phyloP scores from a whole-genome alignment of 1,140 invertebrate species.

The Agrilus planipennis region DNA sequence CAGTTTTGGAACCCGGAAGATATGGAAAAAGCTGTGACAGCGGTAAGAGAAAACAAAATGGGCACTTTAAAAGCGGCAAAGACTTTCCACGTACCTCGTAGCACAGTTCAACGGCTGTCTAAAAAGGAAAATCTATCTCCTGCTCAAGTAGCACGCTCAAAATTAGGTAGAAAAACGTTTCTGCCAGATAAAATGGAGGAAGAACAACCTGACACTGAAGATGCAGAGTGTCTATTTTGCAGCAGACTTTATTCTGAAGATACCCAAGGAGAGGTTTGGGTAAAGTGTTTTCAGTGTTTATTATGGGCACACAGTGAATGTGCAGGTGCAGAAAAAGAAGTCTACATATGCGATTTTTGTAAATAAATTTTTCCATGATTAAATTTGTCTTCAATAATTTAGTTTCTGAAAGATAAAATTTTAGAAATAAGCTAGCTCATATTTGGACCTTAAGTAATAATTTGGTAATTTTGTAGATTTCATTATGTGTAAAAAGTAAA shows the following conservation, averaged over 20 bases:
- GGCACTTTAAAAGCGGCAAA: constrained; percentile 7
- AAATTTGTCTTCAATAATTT: too few relatives aligned
- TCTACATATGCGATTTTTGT: too few relatives aligned
- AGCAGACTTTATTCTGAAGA: background rate
- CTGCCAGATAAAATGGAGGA: constrained; percentile 1
- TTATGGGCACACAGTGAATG: too few relatives aligned
- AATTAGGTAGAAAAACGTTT: constrained; percentile 1
- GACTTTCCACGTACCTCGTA: constrained; percentile 5
- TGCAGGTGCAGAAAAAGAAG: too few relatives aligned
- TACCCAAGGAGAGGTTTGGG: background rate
- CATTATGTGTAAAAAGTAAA: too few relatives aligned
- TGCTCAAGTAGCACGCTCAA: constrained; percentile 1
- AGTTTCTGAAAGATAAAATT: too few relatives aligned
- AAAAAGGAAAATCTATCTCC: constrained; percentile 1
- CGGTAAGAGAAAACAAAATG: constrained; percentile 7
- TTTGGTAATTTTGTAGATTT: too few relatives aligned
- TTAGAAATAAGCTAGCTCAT: too few relatives aligned
- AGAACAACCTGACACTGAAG: too few relatives aligned
- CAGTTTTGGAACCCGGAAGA: constrained; percentile 2
- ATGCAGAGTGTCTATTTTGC: too few relatives aligned
- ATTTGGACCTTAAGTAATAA: too few relatives aligned
- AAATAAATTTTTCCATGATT: too few relatives aligned
- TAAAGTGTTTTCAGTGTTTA: constrained; percentile 15
- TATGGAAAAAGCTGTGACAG: constrained; percentile 1
- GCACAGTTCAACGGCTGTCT: constrained; percentile 1